These are phyloP conservation scores for Nomada flava DNA, from an alignment of 2,888 invertebrate species.

Conservation along the genomic window DNA sequence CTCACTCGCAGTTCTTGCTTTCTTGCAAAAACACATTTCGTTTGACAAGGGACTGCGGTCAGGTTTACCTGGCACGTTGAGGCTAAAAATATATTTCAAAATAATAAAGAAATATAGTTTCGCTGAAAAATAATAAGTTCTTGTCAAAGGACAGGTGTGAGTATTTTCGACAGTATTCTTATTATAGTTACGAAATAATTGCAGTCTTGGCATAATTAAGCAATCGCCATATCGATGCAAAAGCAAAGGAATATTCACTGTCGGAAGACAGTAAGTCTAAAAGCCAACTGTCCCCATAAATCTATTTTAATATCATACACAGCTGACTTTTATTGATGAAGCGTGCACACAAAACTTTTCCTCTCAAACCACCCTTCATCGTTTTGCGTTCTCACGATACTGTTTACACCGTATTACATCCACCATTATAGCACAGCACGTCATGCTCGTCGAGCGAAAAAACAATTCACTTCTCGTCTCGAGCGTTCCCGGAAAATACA, in stretches of 20 bases:
- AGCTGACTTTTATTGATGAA: constrained; percentile 24
- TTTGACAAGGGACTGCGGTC: background rate
- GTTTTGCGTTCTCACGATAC: background rate
- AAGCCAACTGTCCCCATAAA: constrained; percentile 58
- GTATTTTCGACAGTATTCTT: background rate
- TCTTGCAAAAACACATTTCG: background rate
- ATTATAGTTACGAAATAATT: background rate
- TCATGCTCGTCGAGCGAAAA: background rate
- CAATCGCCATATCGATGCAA: background rate
- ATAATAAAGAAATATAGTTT: too few species aligned
- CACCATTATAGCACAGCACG: background rate
- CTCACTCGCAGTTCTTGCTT: background rate
- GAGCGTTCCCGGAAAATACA: too few species aligned
- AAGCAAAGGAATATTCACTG: background rate
- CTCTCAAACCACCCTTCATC: background rate
- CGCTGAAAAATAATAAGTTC: too few species aligned
- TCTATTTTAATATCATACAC: constrained; percentile 61
- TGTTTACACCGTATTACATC: background rate
- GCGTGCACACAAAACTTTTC: background rate
- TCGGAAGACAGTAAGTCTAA: background rate
- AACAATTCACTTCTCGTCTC: too few species aligned
- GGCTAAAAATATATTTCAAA: too few species aligned
- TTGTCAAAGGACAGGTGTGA: too few species aligned
- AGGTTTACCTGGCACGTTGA: too few species aligned
- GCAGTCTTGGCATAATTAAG: background rate